These are phyloP conservation scores for Epinotia bilunana DNA, from an alignment of 2,888 invertebrate genomes.

Conservation along the genomic window DNA sequence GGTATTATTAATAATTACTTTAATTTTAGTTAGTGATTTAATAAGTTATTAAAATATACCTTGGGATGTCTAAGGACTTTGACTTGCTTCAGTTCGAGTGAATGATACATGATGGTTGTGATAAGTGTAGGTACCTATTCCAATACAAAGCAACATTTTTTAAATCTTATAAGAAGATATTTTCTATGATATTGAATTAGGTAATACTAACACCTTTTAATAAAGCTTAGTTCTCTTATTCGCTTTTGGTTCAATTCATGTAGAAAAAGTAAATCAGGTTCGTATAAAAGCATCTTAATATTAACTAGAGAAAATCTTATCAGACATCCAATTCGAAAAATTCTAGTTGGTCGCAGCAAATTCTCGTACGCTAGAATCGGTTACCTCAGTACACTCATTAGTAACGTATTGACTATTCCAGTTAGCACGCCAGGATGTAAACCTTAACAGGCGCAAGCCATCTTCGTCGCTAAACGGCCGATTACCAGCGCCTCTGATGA, in stretches of 20 bases:
- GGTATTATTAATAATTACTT: constrained; percentile 3
- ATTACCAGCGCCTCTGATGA: constrained; percentile 14
- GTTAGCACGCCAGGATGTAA: constrained; percentile 13
- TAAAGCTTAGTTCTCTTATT: too few species aligned
- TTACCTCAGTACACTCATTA: neutral
- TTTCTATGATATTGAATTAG: too few species aligned
- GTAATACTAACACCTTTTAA: too few species aligned
- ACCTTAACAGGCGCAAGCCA: constrained; percentile 20
- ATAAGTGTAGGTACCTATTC: neutral
- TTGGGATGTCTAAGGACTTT: neutral
- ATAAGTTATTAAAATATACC: neutral
- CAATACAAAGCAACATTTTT: too few species aligned
- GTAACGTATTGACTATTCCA: constrained; percentile 12
- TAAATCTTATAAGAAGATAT: too few species aligned
- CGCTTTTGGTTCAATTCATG: too few species aligned
- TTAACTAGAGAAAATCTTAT: neutral
- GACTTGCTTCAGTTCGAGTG: neutral
- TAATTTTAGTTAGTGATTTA: neutral
- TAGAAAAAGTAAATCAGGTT: too few species aligned
- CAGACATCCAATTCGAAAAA: neutral
- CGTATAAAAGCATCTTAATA: too few species aligned
- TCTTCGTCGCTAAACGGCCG: constrained; percentile 26
- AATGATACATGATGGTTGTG: neutral
- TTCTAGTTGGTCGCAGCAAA: neutral
- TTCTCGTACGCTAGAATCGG: neutral